Base-by-base conservation (phyloP, 2,888 invertebrate genomes). In the Choristoneura rosaceana region DNA sequence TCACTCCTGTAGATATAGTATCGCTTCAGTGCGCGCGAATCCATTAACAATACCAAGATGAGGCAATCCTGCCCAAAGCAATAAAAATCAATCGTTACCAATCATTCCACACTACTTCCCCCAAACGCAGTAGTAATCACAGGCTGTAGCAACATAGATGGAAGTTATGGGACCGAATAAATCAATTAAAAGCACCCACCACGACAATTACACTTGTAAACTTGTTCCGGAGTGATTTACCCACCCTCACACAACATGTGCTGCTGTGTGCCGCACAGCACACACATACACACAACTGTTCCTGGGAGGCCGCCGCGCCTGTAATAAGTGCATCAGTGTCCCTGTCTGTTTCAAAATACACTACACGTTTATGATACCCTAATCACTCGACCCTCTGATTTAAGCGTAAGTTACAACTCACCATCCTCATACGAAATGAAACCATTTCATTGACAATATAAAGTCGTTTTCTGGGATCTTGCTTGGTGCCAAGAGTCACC, bases 121-220 rank as follows among this genome's bases (percentile, higher is more conserved):
- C 73, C 63, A 74, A 68, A 71, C 52, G 60, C 52, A 69, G 58
- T 62, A 73, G 71, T 71, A 67, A 67, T 71, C 67, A 62, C 58
- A 34, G 66, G 60, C 60, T n/a, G 17, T 43, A 61, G 70, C 70
- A 65, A 65, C 60, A 59, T 43, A 67, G 71, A 60, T 71, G 70
- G 64, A 69, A 64, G 45, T 65, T 73, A 69, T 69, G 68, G 73
- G 52, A 69, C 45, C 73, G 64, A 86, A 89, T 91, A 90, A 91
- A 91, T 91, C 90, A 90, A 90, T 91, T 91, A 90, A 84, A 73
- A 77, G 81, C 90, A 89, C 87, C 89, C 87, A 88, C 87, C 82
- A 82, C 87, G 86, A 90, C 87, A 86, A 89, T 89, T 87, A 90
- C 89, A 90, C 89, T 90, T 87, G 89, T 88, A 86, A 88, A 87